phyloP scores from a whole-genome alignment of 2,888 invertebrate species.

The Andrena bucephala region DNA sequence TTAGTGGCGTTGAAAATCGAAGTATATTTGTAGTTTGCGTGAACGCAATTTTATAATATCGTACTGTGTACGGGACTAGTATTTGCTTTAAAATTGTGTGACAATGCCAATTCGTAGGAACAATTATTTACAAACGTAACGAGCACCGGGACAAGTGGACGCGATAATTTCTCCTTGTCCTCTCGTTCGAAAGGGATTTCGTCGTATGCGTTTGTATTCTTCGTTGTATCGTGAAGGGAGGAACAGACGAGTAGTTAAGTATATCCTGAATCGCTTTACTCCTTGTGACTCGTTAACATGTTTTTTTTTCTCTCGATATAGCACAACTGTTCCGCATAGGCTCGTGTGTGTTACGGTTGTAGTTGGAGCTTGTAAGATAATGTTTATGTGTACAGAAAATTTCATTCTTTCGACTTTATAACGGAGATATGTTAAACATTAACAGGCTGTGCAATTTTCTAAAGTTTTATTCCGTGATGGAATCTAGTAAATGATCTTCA shows the following conservation, averaged over 20 bases:
- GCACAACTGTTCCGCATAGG: conserved; percentile 3
- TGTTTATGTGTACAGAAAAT: conserved; percentile 39
- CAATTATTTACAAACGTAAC: conserved; percentile 24
- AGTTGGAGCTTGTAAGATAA: conserved; percentile 39
- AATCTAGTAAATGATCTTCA: conserved; percentile 38
- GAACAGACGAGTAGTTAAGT: conserved; percentile 21
- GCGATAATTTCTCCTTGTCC: conserved; percentile 33
- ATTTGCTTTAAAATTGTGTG: conserved; percentile 45
- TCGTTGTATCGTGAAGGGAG: conserved; percentile 33
- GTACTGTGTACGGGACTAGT: conserved; percentile 51
- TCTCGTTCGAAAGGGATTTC: conserved; percentile 1
- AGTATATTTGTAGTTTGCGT: conserved; percentile 12
- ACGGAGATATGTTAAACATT: conserved; percentile 43
- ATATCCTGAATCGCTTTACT: conserved; percentile 38
- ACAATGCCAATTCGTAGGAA: conserved; percentile 21
- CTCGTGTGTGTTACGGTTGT: conserved; percentile 4
- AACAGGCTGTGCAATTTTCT: conserved; percentile 68
- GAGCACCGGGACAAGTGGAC: conserved; percentile 10
- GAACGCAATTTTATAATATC: conserved; percentile 33
- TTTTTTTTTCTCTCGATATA: not conserved
- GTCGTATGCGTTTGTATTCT: conserved; percentile 24
- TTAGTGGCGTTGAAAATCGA: conserved; percentile 10
- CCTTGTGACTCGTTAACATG: conserved; percentile 27
- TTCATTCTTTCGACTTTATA: conserved; percentile 37
- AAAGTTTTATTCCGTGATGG: conserved; percentile 51